Evolutionary conservation across 37 sponge, comb jelly and placozoan species (phyloP), one percentile per base, ranked within the genome.

Genomic region (Mnemiopsis leidyi): DNA sequence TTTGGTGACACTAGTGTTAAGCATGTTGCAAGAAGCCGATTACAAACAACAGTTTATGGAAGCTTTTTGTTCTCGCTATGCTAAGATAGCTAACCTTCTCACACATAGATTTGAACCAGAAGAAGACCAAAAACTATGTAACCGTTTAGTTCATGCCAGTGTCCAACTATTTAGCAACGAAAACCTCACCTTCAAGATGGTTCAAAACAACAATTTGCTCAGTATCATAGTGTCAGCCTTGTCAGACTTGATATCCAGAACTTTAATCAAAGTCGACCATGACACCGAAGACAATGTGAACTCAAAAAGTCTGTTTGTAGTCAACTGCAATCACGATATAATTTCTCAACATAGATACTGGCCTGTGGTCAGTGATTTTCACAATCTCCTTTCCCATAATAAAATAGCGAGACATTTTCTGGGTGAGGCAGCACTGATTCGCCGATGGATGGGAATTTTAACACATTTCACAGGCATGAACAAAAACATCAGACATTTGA

Each of bases 381-480:
- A 79, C 82, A 79, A 79, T 36, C 82, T 79, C 1, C 82, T 79
- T 36, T 36, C 37, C 29, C 82, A 79, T 29, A 13, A 1, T 23
- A 79, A 79, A 32, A 79, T 79, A 79, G 82, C 82, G 16, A 23
- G 36, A 29, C 38, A 36, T 32, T 79, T 79, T 36, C 82, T 79
- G 82, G 82, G 82, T 23, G 82, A 79, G 36, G 82, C 82, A 79
- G 82, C 82, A 34, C 82, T 79, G 38, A 79, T 79, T 36, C 32
- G 82, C 2, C 82, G 82, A 28, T 79, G 82, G 82, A 79, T 79
- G 82, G 82, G 82, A 28, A 79, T 79, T 31, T 29, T 79, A 79
- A 79, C 82, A 3, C 82, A 79, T 29, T 79, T 79, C 82, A 79
- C 82, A 13, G 82, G 82, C 2, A 79, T 79, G 82, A 79, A 79